Conservation (phyloP, 1,140 invertebrate species). For the Pseudomyrmex gracilis region DNA sequence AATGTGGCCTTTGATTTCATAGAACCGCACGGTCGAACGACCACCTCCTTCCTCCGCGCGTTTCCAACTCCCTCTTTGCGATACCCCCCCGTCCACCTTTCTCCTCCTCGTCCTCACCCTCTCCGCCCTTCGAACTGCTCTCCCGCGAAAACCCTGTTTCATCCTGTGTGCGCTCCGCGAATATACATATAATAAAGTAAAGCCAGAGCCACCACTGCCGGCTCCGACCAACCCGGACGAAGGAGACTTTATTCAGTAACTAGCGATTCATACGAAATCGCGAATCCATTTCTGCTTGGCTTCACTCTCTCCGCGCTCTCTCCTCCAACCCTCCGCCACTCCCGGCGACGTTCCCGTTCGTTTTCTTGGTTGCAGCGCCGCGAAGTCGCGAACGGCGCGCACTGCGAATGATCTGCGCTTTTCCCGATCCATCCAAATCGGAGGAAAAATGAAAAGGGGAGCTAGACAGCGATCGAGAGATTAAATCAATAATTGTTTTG, state of each 20-base stretch:
- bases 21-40: constrained; percentile 83
- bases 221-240: constrained; percentile 69
- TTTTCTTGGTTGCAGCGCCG: constrained; percentile 28
- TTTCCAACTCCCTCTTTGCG: constrained; percentile 60
- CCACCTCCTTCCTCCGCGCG: constrained; percentile 63
- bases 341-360: constrained; percentile 52
- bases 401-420: constrained; percentile 49
- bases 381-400: constrained; percentile 45
- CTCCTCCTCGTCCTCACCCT: constrained; percentile 14
- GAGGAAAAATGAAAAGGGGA: too few relatives aligned
- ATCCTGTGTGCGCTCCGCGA: constrained; percentile 67
- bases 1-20: constrained; percentile 86
- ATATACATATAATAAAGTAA: constrained; percentile 79
- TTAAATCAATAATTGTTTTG: not conserved
- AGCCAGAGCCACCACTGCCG: constrained; percentile 68
- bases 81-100: constrained; percentile 22
- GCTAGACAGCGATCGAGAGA: constrained; percentile 29
- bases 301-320: constrained; percentile 67
- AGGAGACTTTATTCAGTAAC: constrained; percentile 79
- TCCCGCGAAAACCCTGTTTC: constrained; percentile 73
- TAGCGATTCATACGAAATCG: constrained; percentile 80
- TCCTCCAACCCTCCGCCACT: not conserved
- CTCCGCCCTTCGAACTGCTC: constrained; percentile 54
- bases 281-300: constrained; percentile 73
- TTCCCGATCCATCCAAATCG: constrained; percentile 28